A percentile compares a stretch with the other conserved stretches of the same genome.
Conservation (phyloP, 2,797 vertebrate species). For the Hypotaenidia okinawae region DNA sequence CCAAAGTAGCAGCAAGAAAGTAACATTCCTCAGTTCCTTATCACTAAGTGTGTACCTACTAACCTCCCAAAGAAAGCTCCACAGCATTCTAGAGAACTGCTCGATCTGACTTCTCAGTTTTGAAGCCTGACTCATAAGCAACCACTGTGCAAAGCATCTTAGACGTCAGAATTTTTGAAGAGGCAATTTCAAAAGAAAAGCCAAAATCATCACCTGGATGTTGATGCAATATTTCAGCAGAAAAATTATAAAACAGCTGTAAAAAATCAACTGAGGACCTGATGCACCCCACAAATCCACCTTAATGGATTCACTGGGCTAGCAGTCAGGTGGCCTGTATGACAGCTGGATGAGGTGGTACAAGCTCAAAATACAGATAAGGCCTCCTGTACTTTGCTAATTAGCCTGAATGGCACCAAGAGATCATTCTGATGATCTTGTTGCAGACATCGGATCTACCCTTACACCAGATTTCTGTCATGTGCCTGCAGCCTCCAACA, state of each 20-base stretch:
- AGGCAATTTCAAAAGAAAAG: background rate
- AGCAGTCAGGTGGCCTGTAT: background rate
- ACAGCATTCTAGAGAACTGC: background rate
- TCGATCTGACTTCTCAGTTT: background rate
- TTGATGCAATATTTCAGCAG: background rate
- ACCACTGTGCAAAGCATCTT: background rate
- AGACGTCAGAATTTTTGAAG: background rate
- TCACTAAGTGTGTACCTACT: background rate
- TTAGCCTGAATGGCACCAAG: background rate
- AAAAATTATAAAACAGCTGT: background rate
- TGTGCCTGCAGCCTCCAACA: background rate
- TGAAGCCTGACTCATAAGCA: background rate
- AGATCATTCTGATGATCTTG: background rate
- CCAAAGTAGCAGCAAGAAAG: background rate
- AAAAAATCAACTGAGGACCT: background rate
- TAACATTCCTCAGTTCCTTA: background rate
- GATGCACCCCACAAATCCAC: background rate
- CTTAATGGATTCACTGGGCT: background rate
- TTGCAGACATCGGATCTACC: background rate
- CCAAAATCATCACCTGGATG: background rate
- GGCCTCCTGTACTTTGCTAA: background rate
- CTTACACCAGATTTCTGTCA: background rate
- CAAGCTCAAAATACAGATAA: background rate
- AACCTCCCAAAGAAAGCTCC: background rate
- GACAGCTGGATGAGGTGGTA: background rate